A percentile compares a stretch with the other conserved stretches of the same genome.
These are phyloP conservation scores for Catamblyrhynchus diadema DNA, from an alignment of 2,797 vertebrate genomes.

Conservation along the genomic window DNA sequence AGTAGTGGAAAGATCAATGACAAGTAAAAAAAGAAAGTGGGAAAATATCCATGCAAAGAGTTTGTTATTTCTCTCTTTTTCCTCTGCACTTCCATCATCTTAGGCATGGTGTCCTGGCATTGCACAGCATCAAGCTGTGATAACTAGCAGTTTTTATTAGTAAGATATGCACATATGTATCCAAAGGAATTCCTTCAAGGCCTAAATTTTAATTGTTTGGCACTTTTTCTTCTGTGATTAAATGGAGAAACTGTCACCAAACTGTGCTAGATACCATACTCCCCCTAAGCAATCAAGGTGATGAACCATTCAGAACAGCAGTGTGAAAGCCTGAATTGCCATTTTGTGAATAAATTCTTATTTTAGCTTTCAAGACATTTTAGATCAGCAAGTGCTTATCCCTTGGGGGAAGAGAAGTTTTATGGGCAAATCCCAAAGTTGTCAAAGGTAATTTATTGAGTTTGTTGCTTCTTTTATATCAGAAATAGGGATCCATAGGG, in stretches of 20 bases:
- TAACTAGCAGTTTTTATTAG: background rate
- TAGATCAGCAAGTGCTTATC: background rate
- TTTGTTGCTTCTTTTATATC: background rate
- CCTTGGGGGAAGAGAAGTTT: background rate
- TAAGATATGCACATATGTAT: background rate
- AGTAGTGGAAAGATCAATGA: background rate
- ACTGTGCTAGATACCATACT: background rate
- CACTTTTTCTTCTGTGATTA: background rate
- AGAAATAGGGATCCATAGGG: background rate
- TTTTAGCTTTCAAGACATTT: background rate
- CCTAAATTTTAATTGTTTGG: background rate
- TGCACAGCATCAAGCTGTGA: background rate
- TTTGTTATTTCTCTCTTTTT: fast-evolving
- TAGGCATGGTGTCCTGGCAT: fast-evolving
- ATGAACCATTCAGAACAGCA: background rate
- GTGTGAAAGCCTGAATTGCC: background rate
- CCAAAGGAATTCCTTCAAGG: background rate
- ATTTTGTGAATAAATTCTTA: background rate
- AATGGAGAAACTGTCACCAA: background rate
- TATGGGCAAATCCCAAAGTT: background rate
- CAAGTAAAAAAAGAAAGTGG: background rate
- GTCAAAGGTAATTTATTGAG: background rate
- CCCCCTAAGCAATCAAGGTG: background rate
- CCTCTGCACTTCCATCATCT: background rate
- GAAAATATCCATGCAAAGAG: background rate